Conservation (phyloP, 2,888 invertebrate species). For the Drosophila aldrichi region DNA sequence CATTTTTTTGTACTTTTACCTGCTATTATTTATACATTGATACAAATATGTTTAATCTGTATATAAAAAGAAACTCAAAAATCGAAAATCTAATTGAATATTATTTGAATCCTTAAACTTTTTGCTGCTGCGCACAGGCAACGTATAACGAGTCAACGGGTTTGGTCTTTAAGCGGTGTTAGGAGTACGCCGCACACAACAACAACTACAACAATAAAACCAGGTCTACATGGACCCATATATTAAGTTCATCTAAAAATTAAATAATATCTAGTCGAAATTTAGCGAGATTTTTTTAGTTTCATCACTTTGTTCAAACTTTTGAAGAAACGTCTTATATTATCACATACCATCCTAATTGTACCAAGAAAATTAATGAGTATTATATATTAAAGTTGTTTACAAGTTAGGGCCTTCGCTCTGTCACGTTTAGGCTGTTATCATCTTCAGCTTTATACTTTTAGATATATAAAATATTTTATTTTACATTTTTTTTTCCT, state of each 20-base stretch:
- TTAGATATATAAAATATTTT: not conserved
- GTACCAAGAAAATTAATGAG: not conserved
- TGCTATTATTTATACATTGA: slow-evolving; percentile 43
- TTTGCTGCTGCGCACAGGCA: slow-evolving; percentile 64
- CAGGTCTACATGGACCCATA: slow-evolving; percentile 11
- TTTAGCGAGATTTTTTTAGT: slow-evolving; percentile 24
- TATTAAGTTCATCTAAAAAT: slow-evolving; percentile 31
- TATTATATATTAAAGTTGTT: slow-evolving; percentile 9
- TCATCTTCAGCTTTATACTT: not conserved
- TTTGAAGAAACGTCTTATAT: slow-evolving; percentile 5
- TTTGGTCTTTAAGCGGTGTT: slow-evolving; percentile 66
- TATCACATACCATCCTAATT: not conserved
- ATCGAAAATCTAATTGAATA: slow-evolving; percentile 30
- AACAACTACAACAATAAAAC: slow-evolving; percentile 32
- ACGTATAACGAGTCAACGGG: slow-evolving; percentile 82
- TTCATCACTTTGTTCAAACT: not conserved
- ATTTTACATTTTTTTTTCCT: not conserved
- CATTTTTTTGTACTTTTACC: slow-evolving; percentile 37
- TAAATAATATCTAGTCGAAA: slow-evolving; percentile 20
- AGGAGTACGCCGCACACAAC: slow-evolving; percentile 15
- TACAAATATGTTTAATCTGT: slow-evolving; percentile 33
- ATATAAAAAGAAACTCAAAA: slow-evolving; percentile 45
- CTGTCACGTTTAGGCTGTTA: slow-evolving; percentile 1
- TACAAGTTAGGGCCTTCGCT: not conserved
- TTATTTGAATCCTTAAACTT: slow-evolving; percentile 26